Percentiles rank a stretch among this genome's conserved stretches.
Conservation (phyloP, 2,888 invertebrate genomes). For the Listrodromus nycthemerus region DNA sequence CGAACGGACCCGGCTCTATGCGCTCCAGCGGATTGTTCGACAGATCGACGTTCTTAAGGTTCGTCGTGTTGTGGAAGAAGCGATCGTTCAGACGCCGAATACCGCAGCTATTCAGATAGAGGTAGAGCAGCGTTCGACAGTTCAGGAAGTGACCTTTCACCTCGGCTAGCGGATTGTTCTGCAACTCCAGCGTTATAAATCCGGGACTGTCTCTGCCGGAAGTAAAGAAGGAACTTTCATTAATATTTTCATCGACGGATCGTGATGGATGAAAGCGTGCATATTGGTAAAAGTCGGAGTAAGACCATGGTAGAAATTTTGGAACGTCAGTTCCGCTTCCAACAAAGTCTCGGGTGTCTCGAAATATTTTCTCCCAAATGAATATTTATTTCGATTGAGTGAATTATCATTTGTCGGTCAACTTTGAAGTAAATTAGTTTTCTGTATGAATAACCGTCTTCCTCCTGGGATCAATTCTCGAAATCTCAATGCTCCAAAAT, state of each 20-base stretch:
- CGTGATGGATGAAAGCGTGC: neutral
- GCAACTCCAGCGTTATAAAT: slow-evolving; percentile 89
- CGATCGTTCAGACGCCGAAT: slow-evolving; percentile 86
- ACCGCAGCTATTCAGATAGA: slow-evolving; percentile 89
- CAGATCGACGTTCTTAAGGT: slow-evolving; percentile 89
- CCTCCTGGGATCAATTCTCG: neutral
- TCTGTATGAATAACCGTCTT: too few species aligned
- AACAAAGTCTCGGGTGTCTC: neutral
- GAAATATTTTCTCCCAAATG: too few species aligned
- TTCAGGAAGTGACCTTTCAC: slow-evolving; percentile 89
- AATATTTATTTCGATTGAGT: too few species aligned
- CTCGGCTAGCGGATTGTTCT: slow-evolving; percentile 88
- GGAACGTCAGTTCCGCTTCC: neutral
- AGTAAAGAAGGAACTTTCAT: neutral
- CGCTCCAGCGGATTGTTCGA: slow-evolving; percentile 88
- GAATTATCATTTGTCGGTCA: too few species aligned
- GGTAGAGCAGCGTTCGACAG: slow-evolving; percentile 88
- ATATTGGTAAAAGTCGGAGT: neutral
- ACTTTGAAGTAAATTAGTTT: too few species aligned
- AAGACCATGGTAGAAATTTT: neutral
- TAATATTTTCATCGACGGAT: neutral
- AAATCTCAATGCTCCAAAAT: neutral
- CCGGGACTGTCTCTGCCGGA: slow-evolving; percentile 88
- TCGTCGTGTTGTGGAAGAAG: slow-evolving; percentile 89
- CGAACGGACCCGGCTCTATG: slow-evolving; percentile 87